Percentiles rank a stretch among this genome's conserved stretches.
Conservation (phyloP, 2,797 vertebrate genomes). For the Carapus acus region DNA sequence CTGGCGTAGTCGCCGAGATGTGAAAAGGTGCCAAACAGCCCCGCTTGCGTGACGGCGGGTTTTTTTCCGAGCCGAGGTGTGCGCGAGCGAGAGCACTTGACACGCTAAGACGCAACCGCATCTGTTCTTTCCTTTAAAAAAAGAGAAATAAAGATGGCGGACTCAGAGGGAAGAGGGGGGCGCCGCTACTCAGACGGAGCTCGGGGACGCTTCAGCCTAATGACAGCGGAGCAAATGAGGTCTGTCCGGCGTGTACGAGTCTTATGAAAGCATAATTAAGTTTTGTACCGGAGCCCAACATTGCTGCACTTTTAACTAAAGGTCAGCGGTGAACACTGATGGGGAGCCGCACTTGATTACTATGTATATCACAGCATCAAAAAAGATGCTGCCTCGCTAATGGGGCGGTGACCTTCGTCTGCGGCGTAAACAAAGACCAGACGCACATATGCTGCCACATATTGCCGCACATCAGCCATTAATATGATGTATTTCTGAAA, state of each 20-base stretch:
- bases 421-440: conserved; percentile 55
- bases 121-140: conserved; percentile 29
- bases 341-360: conserved; percentile 61
- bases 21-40: conserved; percentile 68
- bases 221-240: conserved; percentile 60
- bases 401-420: conserved; percentile 68
- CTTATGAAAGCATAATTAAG: conserved; percentile 69
- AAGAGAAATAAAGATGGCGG: conserved; percentile 33
- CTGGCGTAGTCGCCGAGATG: conserved; percentile 59
- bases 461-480: conserved; percentile 43
- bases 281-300: conserved; percentile 55
- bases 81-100: conserved; percentile 42
- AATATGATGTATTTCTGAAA: conserved; percentile 42
- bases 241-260: conserved; percentile 55
- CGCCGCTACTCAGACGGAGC: conserved; percentile 34
- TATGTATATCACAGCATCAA: conserved; percentile 66
- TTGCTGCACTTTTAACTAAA: conserved; percentile 69
- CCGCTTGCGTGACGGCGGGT: conserved; percentile 66
- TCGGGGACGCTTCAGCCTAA: conserved; percentile 52
- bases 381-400: conserved; percentile 64
- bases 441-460: conserved; percentile 37
- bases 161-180: conserved; percentile 34
- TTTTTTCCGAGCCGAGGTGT: conserved; percentile 55
- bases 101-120: conserved; percentile 42
- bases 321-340: conserved; percentile 63